phyloP scores from a whole-genome alignment of 1,140 invertebrate genomes.

The Zaprionus capensis region DNA sequence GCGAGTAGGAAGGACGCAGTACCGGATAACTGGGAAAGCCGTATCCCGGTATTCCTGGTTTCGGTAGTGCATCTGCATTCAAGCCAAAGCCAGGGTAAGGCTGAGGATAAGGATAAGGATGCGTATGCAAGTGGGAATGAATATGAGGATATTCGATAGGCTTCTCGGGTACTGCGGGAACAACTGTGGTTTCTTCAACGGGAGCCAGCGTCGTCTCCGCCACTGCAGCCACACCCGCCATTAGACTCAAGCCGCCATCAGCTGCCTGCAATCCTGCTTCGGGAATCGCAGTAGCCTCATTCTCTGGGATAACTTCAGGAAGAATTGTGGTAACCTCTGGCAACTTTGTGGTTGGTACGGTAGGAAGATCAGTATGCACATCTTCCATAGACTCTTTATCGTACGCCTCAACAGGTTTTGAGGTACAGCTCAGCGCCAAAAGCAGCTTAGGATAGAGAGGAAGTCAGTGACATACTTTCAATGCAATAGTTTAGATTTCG shows the following conservation, averaged over 20 bases:
- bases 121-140: conserved; percentile 6
- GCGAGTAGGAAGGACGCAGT: conserved; percentile 27
- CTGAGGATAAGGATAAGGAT: conserved; percentile 20
- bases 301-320: conserved; percentile 15
- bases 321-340: conserved; percentile 45
- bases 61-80: background rate
- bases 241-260: conserved; percentile 36
- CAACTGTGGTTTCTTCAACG: conserved; percentile 33
- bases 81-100: background rate
- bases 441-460: conserved; percentile 20
- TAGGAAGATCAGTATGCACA: background rate
- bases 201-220: conserved; percentile 47
- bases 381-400: conserved; percentile 51
- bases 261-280: conserved; percentile 24
- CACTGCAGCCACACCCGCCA: conserved; percentile 6
- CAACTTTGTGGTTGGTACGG: background rate
- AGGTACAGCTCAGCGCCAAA: conserved; percentile 36
- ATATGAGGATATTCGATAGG: background rate
- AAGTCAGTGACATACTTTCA: background rate
- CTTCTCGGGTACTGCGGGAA: conserved; percentile 29
- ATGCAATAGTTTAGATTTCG: background rate
- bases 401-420: conserved; percentile 21
- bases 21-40: conserved; percentile 7
- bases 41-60: background rate
- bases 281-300: conserved; percentile 24